phyloP scores from a whole-genome alignment of 2,888 invertebrate genomes.

The Tricholauxania praeusta region DNA sequence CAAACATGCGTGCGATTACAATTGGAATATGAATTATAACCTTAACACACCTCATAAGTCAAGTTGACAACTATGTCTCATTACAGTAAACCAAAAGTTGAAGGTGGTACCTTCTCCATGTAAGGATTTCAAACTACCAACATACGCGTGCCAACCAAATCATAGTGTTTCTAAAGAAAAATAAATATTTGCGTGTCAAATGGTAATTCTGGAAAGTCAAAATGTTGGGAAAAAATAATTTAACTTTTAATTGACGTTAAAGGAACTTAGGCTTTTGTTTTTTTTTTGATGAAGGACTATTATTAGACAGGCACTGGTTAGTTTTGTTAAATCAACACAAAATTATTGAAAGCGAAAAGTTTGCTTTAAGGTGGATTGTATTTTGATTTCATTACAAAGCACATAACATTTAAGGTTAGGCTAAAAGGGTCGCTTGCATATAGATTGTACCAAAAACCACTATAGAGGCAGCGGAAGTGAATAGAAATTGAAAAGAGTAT shows the following conservation, averaged over 20 bases:
- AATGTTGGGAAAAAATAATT: neutral
- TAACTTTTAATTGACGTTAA: constrained; percentile 27
- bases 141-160: constrained; percentile 2
- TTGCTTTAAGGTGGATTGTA: too few relatives aligned
- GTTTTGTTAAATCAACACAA: neutral
- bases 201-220: constrained; percentile 2
- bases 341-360: neutral
- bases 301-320: too few relatives aligned
- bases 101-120: neutral
- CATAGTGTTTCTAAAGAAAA: neutral
- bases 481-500: too few relatives aligned
- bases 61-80: neutral
- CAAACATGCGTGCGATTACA: neutral
- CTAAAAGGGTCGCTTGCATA: too few relatives aligned
- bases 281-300: too few relatives aligned
- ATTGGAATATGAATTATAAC: neutral
- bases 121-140: neutral
- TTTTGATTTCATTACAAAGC: too few relatives aligned
- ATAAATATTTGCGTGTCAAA: constrained; percentile 18
- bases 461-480: too few relatives aligned
- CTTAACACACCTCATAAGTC: constrained; percentile 7
- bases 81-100: neutral
- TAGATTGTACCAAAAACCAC: too few relatives aligned
- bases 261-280: neutral
- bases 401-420: too few relatives aligned